Percentiles rank a stretch among this genome's conserved stretches.
These are phyloP conservation scores for Rhodophaea formosa DNA, from an alignment of 2,888 invertebrate genomes.

Conservation along the genomic window DNA sequence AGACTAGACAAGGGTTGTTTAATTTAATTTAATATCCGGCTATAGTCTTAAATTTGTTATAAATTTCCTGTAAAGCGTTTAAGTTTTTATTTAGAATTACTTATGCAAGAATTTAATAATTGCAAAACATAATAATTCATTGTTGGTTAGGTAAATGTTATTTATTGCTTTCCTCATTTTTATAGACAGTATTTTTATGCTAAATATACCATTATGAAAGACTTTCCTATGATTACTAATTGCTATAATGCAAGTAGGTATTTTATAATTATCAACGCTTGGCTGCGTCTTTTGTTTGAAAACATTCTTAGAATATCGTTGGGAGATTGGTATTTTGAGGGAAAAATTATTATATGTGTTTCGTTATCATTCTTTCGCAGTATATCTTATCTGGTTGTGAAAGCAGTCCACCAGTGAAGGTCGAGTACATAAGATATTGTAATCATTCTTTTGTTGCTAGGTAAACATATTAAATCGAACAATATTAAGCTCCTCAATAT, in stretches of 20 bases:
- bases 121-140: no score
- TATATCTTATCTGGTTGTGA: neutral
- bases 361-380: neutral
- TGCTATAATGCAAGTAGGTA: slow-evolving; percentile 17
- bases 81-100: no score
- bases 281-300: slow-evolving; percentile 13
- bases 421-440: neutral
- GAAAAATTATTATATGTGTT: neutral
- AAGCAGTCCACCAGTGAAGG: neutral
- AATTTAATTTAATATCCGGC: neutral
- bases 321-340: neutral
- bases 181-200: neutral
- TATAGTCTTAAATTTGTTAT: neutral
- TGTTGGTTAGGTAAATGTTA: no score
- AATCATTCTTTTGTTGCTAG: neutral
- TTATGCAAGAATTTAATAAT: no score
- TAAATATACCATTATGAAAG: neutral
- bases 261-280: slow-evolving; percentile 18
- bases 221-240: slow-evolving; percentile 14
- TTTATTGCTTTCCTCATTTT: neutral
- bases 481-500: no score
- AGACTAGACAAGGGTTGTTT: neutral
- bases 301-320: slow-evolving; percentile 6
- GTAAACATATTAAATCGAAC: neutral
- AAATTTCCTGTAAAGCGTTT: no score